phyloP scores from a whole-genome alignment of 1,140 invertebrate species.

The Ips nitidus region DNA sequence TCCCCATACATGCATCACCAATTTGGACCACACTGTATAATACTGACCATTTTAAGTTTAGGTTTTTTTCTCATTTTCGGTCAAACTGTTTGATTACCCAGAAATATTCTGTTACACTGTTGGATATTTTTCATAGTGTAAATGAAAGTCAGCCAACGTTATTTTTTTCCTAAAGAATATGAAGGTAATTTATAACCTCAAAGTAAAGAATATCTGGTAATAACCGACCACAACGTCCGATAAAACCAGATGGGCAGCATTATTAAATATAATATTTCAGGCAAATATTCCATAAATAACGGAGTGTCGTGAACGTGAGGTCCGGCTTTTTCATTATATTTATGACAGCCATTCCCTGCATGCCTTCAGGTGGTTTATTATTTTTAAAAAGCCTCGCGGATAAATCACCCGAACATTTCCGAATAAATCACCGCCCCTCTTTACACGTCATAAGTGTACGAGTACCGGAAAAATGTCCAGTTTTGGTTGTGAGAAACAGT shows the following conservation, averaged over 20 bases:
- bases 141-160: background rate
- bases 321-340: conserved; percentile 31
- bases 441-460: too few relatives aligned
- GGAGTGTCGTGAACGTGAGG: conserved; percentile 24
- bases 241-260: conserved; percentile 21
- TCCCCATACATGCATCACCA: too few relatives aligned
- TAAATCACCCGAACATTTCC: too few relatives aligned
- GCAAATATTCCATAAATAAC: conserved; percentile 36
- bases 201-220: conserved; percentile 19
- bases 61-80: too few relatives aligned
- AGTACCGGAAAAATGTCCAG: too few relatives aligned
- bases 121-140: background rate
- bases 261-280: conserved; percentile 36
- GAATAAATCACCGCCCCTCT: too few relatives aligned
- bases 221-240: conserved; percentile 5
- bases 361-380: conserved; percentile 30
- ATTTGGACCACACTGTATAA: too few relatives aligned
- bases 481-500: background rate
- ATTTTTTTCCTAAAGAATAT: background rate
- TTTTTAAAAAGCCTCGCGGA: background rate
- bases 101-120: background rate
- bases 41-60: too few relatives aligned
- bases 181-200: background rate
- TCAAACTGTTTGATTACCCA: background rate
- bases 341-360: conserved; percentile 29